These are phyloP conservation scores for Sitta carolinensis DNA, from an alignment of 2,797 vertebrate species.

Conservation along the genomic window DNA sequence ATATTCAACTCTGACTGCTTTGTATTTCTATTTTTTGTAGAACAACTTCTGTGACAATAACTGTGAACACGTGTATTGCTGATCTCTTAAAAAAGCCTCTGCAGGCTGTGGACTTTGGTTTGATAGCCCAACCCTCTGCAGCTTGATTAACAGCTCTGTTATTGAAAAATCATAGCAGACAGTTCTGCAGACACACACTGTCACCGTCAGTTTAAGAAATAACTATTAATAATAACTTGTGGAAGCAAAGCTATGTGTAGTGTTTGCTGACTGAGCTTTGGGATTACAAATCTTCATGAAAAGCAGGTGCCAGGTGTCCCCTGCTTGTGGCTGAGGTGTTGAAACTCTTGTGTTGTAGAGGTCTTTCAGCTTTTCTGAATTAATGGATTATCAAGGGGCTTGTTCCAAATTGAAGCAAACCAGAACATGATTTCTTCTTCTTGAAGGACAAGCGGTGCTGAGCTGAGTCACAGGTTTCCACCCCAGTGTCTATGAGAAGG, in stretches of 20 bases:
- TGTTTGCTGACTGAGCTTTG: neutral
- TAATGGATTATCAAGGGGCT: neutral
- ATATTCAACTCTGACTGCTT: neutral
- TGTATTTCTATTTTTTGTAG: neutral
- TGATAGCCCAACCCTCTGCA: neutral
- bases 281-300: neutral
- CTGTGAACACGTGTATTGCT: neutral
- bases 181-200: neutral
- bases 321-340: rapidly evolving
- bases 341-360: neutral
- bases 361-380: neutral
- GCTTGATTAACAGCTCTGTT: neutral
- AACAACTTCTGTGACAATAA: neutral
- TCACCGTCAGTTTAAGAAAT: neutral
- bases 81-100: neutral
- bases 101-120: neutral
- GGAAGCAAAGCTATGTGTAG: neutral
- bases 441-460: neutral
- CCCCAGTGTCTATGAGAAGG: neutral
- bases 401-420: neutral
- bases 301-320: neutral
- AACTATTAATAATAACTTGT: neutral
- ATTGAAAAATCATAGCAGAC: neutral
- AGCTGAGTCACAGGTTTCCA: neutral
- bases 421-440: neutral